These are phyloP conservation scores for Dissostichus mawsoni DNA, from an alignment of 2,113 vertebrate species.

Conservation along the genomic window DNA sequence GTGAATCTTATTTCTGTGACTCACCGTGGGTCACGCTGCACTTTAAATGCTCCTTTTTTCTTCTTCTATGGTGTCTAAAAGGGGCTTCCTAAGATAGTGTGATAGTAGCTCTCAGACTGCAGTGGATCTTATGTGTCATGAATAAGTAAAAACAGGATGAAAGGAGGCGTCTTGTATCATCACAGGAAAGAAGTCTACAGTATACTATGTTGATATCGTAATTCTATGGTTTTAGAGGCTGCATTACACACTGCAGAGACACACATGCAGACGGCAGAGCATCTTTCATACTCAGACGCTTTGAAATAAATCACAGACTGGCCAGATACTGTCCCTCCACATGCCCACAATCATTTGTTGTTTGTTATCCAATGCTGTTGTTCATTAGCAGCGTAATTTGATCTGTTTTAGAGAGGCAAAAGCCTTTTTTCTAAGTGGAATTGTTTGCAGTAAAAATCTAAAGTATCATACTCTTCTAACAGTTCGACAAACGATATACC, in stretches of 20 bases:
- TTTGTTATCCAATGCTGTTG: background rate
- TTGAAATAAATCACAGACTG: background rate
- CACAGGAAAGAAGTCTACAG: no score
- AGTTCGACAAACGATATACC: no score
- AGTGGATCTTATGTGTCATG: background rate
- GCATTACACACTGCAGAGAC: no score
- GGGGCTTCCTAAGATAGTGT: background rate
- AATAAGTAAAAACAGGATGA: background rate
- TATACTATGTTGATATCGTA: no score
- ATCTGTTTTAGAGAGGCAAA: background rate
- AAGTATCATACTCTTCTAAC: no score
- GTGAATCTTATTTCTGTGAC: background rate
- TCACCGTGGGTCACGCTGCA: background rate
- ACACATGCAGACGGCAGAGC: background rate
- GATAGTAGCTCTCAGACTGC: background rate
- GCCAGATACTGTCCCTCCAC: background rate
- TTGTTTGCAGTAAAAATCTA: no score
- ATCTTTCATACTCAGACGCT: no score
- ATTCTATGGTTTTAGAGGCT: no score
- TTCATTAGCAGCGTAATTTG: conserved; percentile 36
- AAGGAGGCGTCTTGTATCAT: no score
- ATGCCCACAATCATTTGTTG: conserved; percentile 2
- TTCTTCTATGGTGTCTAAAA: background rate
- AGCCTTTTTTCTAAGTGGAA: no score
- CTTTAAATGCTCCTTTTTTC: background rate